Conservation (phyloP, 2,797 vertebrate species). For the Setipinna tenuifilis region DNA sequence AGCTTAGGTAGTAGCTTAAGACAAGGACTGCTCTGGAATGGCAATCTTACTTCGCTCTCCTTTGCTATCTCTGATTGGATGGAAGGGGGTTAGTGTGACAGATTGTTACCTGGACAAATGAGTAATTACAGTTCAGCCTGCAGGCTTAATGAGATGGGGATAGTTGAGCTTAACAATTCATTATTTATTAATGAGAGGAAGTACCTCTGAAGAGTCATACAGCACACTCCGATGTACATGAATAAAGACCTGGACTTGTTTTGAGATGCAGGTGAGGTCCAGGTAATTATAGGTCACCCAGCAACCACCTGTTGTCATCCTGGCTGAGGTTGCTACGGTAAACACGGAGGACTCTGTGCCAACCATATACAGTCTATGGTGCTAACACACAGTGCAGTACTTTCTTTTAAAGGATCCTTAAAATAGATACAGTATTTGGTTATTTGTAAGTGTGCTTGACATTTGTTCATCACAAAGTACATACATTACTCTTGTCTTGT, state of each 20-base stretch:
- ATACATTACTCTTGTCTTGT: background rate
- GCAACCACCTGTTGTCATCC: slow-evolving; percentile 2
- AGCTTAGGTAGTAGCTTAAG: background rate
- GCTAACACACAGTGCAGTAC: background rate
- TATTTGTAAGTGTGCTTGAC: background rate
- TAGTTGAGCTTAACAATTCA: background rate
- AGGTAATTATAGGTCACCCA: slow-evolving; percentile 1
- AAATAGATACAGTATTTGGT: background rate
- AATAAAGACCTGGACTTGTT: background rate
- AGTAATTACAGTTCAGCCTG: background rate
- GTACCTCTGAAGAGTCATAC: background rate
- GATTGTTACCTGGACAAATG: background rate
- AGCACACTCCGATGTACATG: background rate
- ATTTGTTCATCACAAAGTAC: background rate
- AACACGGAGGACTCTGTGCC: background rate
- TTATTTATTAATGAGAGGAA: background rate
- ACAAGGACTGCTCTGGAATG: background rate
- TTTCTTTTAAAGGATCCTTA: background rate
- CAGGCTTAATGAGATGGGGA: background rate
- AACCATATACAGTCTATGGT: no score
- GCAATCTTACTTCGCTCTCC: background rate
- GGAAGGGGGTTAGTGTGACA: background rate
- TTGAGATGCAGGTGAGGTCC: background rate
- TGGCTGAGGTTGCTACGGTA: background rate
- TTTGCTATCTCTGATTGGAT: background rate